These are phyloP conservation scores for Cylas formicarius DNA, from an alignment of 1,140 invertebrate genomes.

Conservation along the genomic window DNA sequence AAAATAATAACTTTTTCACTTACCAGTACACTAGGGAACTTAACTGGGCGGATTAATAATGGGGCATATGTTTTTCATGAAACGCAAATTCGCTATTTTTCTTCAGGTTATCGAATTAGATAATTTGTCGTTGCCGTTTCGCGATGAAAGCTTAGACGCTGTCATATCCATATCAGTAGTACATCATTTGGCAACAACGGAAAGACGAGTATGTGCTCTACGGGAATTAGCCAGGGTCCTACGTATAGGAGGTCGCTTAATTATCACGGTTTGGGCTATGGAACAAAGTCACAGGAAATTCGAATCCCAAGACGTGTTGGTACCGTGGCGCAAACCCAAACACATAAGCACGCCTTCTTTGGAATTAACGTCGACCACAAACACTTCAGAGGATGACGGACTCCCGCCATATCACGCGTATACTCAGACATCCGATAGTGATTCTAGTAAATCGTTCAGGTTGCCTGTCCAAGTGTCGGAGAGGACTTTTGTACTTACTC, in stretches of 20 bases:
- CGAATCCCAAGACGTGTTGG: slow-evolving; percentile 87
- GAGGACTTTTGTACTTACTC: background rate
- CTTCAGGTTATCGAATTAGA: slow-evolving; percentile 77
- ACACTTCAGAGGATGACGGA: slow-evolving; percentile 51
- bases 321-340: slow-evolving; percentile 83
- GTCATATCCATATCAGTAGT: slow-evolving; percentile 91
- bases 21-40: no score
- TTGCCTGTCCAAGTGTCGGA: slow-evolving; percentile 12
- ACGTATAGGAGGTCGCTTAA: slow-evolving; percentile 81
- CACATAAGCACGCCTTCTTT: slow-evolving; percentile 58
- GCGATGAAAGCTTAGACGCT: slow-evolving; percentile 89
- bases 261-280: slow-evolving; percentile 95
- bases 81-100: background rate
- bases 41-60: no score
- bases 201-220: slow-evolving; percentile 78
- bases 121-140: slow-evolving; percentile 82
- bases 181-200: slow-evolving; percentile 89
- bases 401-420: slow-evolving; percentile 59
- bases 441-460: slow-evolving; percentile 44
- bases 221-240: slow-evolving; percentile 82
- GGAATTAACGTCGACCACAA: slow-evolving; percentile 55
- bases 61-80: background rate
- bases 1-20: no score
- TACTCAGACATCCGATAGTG: slow-evolving; percentile 55
- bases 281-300: slow-evolving; percentile 83